phyloP scores from a whole-genome alignment of 2,888 invertebrate species.

The Oxycera nigricornis region DNA sequence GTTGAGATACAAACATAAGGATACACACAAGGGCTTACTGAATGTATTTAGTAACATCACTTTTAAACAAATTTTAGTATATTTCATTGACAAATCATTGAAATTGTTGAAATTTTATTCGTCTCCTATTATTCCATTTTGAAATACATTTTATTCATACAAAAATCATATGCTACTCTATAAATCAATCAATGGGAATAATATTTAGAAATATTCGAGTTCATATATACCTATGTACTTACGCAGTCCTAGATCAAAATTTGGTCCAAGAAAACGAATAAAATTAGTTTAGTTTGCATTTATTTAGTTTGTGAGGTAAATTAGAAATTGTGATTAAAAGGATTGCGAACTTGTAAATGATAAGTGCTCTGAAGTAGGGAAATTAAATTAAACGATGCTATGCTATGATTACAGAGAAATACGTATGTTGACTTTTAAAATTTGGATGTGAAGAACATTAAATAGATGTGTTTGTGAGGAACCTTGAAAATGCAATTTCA shows the following conservation, averaged over 20 bases:
- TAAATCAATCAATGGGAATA: neutral
- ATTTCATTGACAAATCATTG: neutral
- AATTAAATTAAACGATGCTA: no score
- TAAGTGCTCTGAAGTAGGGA: no score
- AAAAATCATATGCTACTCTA: constrained; percentile 1
- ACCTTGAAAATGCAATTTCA: no score
- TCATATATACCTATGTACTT: constrained; percentile 27
- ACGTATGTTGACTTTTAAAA: neutral
- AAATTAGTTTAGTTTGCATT: constrained; percentile 20
- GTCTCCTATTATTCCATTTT: constrained; percentile 24
- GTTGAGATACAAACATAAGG: constrained; percentile 31
- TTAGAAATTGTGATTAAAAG: constrained; percentile 1
- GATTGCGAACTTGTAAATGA: neutral
- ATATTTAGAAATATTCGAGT: neutral
- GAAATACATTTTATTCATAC: constrained; percentile 2
- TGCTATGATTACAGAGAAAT: neutral
- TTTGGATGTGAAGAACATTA: neutral
- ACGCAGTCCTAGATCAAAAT: constrained; percentile 37
- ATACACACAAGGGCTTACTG: constrained; percentile 8
- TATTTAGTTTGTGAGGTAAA: constrained; percentile 11
- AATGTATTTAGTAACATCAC: neutral
- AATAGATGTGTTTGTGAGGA: neutral
- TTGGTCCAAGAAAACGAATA: constrained; percentile 28
- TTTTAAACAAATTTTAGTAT: constrained; percentile 14
- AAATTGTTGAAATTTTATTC: constrained; percentile 27